Conservation (phyloP, 2,113 vertebrate genomes). For the Hyperoodon ampullatus region DNA sequence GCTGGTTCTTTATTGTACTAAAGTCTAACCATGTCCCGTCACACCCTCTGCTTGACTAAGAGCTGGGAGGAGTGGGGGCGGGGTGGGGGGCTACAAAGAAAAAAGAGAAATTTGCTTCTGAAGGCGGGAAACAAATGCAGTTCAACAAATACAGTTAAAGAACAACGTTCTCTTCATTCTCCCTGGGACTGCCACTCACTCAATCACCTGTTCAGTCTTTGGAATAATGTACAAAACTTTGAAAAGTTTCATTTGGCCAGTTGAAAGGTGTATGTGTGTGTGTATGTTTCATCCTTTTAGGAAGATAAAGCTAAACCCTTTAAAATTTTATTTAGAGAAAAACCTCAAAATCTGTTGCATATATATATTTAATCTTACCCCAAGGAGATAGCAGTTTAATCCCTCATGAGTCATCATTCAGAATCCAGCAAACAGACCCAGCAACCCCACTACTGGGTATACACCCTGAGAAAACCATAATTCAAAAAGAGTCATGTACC, state of each 20-base stretch:
- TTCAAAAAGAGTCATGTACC: too few species aligned
- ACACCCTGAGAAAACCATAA: too few species aligned
- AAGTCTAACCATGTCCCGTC: rapidly evolving
- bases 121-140: rapidly evolving
- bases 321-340: constrained; percentile 14
- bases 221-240: neutral
- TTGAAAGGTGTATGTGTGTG: neutral
- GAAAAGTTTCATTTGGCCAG: neutral
- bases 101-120: neutral
- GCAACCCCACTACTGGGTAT: too few species aligned
- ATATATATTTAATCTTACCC: neutral
- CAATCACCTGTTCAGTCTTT: neutral
- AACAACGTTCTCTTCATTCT: neutral
- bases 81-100: neutral
- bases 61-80: neutral
- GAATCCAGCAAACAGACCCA: neutral
- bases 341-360: neutral
- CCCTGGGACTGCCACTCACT: neutral
- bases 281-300: neutral
- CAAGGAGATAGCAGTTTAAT: neutral
- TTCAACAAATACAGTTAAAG: too few species aligned
- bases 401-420: neutral
- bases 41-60: neutral
- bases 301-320: neutral
- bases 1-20: neutral